Percentiles rank a stretch among this genome's conserved stretches.
These are phyloP conservation scores for Cheilinus undulatus DNA, from an alignment of 2,113 vertebrate genomes.

Conservation along the genomic window DNA sequence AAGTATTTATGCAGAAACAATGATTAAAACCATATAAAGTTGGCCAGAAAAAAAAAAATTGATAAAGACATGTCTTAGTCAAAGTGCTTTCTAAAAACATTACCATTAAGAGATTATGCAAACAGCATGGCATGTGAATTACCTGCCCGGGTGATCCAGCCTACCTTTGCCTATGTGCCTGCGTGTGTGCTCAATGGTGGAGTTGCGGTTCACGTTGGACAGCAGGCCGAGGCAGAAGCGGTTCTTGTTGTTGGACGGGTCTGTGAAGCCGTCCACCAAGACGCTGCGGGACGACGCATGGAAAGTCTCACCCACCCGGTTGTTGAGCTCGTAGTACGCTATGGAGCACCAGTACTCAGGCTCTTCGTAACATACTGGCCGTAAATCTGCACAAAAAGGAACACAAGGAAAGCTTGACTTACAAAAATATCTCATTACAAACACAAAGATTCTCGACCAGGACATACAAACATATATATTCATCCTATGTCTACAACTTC, in stretches of 20 bases:
- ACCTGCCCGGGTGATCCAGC: constrained; percentile 6
- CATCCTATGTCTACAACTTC: too few species aligned
- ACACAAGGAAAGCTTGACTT: background rate
- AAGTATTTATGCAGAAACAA: too few species aligned
- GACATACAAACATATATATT: too few species aligned
- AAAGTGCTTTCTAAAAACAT: too few species aligned
- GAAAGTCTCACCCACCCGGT: constrained; percentile 95
- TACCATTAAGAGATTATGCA: too few species aligned
- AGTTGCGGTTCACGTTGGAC: constrained; percentile 98
- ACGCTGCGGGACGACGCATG: constrained; percentile 94
- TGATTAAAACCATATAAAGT: too few species aligned
- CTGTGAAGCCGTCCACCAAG: constrained; percentile 97
- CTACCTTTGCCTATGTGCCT: constrained; percentile 98
- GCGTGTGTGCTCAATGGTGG: constrained; percentile 97
- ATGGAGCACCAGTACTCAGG: constrained; percentile 98
- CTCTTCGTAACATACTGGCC: constrained; percentile 98
- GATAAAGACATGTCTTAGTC: too few species aligned
- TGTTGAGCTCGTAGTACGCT: constrained; percentile 98
- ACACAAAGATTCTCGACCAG: too few species aligned
- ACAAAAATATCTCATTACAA: background rate
- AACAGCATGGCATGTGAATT: background rate
- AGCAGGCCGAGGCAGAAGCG: constrained; percentile 97
- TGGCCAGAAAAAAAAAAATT: too few species aligned
- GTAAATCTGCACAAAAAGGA: constrained; percentile 85
- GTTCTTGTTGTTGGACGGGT: constrained; percentile 97